Evolutionary conservation across 2,113 vertebrate species (phyloP).

Genomic region (Ophthalmolycus amberensis): DNA sequence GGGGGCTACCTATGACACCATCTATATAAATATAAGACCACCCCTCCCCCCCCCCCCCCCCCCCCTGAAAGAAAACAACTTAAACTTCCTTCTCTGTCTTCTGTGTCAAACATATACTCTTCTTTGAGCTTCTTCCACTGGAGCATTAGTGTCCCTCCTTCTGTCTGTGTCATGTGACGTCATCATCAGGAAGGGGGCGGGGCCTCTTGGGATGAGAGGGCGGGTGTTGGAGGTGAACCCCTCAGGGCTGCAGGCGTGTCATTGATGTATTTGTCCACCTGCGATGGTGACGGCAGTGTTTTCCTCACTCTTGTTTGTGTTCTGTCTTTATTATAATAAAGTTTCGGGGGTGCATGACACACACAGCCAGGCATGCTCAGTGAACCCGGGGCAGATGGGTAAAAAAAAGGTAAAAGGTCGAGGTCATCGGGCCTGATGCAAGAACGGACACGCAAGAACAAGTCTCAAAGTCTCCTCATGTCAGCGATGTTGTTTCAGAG

Average conservation of each 20-base stretch:
- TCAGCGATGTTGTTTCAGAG: no score
- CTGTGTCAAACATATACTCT: conserved; percentile 77
- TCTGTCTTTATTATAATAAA: conserved; percentile 18
- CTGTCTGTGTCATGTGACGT: conserved; percentile 78
- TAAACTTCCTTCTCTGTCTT: conserved; percentile 73
- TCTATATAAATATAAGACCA: conserved; percentile 19
- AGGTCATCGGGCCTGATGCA: conserved; percentile 13
- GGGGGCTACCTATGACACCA: conserved; percentile 2
- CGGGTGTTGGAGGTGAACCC: conserved; percentile 2
- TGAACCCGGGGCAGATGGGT: background rate
- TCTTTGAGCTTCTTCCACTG: conserved; percentile 69
- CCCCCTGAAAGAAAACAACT: background rate
- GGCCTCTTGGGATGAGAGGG: background rate
- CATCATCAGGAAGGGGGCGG: conserved; percentile 50
- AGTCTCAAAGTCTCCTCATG: background rate
- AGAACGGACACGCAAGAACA: background rate
- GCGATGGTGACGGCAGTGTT: background rate
- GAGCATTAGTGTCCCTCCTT: conserved; percentile 67
- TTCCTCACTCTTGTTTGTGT: background rate
- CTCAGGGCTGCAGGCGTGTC: conserved; percentile 13
- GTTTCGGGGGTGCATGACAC: conserved; percentile 16
- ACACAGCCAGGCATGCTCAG: conserved; percentile 21
- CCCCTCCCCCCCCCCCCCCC: background rate
- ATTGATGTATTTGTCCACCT: background rate
- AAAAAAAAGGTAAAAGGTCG: background rate